Percentiles rank a stretch among this genome's conserved stretches.
Conservation (phyloP, 2,888 invertebrate species). For the Pseudococcus longispinus region DNA sequence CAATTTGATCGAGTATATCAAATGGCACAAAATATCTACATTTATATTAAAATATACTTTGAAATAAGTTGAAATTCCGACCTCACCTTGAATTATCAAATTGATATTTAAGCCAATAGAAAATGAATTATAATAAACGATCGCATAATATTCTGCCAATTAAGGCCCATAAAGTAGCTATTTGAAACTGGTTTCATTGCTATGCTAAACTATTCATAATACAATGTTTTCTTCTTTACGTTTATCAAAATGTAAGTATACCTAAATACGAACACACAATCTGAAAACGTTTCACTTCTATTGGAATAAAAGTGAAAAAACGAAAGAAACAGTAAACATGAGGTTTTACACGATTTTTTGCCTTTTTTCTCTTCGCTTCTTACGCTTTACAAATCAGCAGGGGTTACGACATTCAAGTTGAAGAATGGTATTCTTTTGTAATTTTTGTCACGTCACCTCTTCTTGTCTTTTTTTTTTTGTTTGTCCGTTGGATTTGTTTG, state of each 20-base stretch:
- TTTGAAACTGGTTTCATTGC: not conserved
- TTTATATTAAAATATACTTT: not conserved
- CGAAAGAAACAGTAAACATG: conserved; percentile 9
- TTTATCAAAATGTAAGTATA: not conserved
- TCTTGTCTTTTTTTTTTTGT: not conserved
- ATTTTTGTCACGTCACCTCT: conserved; percentile 1
- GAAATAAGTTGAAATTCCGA: not conserved
- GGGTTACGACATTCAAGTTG: not conserved
- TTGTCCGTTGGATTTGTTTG: not conserved
- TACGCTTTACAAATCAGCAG: not conserved
- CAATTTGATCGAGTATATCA: not conserved
- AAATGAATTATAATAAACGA: not conserved
- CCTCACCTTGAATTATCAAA: not conserved
- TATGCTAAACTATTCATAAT: not conserved
- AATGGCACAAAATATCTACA: not conserved
- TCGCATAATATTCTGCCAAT: not conserved
- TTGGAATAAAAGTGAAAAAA: not conserved
- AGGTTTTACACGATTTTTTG: not conserved
- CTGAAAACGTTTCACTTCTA: not conserved
- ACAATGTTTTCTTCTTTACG: not conserved
- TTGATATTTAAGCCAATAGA: not conserved
- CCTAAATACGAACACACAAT: not conserved
- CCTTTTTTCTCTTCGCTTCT: not conserved
- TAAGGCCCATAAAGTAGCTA: not conserved
- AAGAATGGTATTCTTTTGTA: conserved; percentile 5